These are phyloP conservation scores for Atrina japonica DNA, from an alignment of 2,888 invertebrate species.

Conservation along the genomic window DNA sequence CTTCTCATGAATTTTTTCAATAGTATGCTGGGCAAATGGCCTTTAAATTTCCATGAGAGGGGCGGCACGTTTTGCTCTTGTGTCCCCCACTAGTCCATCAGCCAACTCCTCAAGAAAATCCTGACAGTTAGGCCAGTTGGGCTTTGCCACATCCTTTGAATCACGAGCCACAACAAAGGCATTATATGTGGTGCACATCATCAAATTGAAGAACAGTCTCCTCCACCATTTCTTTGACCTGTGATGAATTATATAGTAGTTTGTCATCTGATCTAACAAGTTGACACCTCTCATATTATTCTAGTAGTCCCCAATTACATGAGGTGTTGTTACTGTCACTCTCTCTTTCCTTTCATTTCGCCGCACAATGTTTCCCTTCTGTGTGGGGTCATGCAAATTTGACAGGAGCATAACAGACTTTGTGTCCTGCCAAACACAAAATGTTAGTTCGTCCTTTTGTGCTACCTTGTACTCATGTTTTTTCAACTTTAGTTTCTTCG, in stretches of 20 bases:
- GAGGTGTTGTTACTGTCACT: slow-evolving; percentile 21
- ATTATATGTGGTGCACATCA: slow-evolving; percentile 21
- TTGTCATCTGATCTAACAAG: slow-evolving; percentile 34
- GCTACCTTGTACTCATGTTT: slow-evolving; percentile 46
- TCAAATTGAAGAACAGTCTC: slow-evolving; percentile 28
- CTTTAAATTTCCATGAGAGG: slow-evolving; percentile 13
- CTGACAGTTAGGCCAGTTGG: slow-evolving; percentile 39
- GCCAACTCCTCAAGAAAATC: slow-evolving; percentile 37
- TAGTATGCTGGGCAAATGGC: not conserved
- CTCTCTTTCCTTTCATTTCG: not conserved
- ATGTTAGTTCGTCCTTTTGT: slow-evolving; percentile 41
- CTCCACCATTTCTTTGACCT: slow-evolving; percentile 43
- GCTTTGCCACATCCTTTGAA: not conserved
- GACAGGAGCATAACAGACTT: slow-evolving; percentile 43
- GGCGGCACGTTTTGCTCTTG: not conserved
- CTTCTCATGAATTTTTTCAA: slow-evolving; percentile 27
- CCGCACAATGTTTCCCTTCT: not conserved
- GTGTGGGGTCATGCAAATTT: slow-evolving; percentile 26
- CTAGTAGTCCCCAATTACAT: slow-evolving; percentile 32
- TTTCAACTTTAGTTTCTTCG: slow-evolving; percentile 24
- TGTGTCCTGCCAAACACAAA: slow-evolving; percentile 44
- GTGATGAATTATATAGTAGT: slow-evolving; percentile 31
- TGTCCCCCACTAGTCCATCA: slow-evolving; percentile 27
- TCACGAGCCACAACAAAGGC: slow-evolving; percentile 30
- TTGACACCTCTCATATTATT: slow-evolving; percentile 40